Conservation (phyloP, 2,113 vertebrate genomes). For the Dunckerocampus dactyliophorus region DNA sequence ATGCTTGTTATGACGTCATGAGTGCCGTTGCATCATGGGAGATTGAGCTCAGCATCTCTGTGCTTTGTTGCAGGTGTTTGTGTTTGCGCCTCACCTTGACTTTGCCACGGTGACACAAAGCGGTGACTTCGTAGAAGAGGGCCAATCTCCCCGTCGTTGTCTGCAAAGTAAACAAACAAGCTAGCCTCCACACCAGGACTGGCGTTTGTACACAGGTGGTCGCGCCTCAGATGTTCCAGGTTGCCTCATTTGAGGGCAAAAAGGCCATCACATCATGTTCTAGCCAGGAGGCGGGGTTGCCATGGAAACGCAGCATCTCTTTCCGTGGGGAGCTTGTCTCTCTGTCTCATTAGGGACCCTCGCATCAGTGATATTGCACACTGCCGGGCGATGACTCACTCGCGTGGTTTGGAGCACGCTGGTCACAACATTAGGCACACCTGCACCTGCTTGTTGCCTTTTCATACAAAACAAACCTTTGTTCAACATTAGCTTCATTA, state of each 20-base stretch:
- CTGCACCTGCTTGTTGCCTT: neutral
- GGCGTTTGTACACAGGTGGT: constrained; percentile 54
- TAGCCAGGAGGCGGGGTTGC: constrained; percentile 31
- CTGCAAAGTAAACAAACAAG: neutral
- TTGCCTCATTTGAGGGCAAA: constrained; percentile 54
- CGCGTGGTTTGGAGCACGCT: constrained; percentile 16
- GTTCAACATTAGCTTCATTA: no score
- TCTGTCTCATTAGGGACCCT: constrained; percentile 52
- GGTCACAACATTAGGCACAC: neutral
- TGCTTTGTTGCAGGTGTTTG: neutral
- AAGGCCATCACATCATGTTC: constrained; percentile 39
- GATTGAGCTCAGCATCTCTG: neutral
- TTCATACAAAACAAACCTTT: no score
- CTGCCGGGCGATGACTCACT: constrained; percentile 58
- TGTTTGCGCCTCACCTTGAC: no score
- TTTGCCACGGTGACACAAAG: constrained; percentile 36
- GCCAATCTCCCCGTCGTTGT: constrained; percentile 41
- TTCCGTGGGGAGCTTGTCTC: constrained; percentile 37
- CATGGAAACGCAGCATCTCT: constrained; percentile 58
- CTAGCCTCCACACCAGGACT: constrained; percentile 22
- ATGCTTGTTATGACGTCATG: no score
- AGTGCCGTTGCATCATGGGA: neutral
- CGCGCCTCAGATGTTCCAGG: constrained; percentile 54
- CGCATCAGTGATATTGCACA: constrained; percentile 53
- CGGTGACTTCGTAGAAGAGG: constrained; percentile 32